Base-by-base conservation (phyloP, 23 tunicate species). In the Trididemnum miniatum region DNA sequence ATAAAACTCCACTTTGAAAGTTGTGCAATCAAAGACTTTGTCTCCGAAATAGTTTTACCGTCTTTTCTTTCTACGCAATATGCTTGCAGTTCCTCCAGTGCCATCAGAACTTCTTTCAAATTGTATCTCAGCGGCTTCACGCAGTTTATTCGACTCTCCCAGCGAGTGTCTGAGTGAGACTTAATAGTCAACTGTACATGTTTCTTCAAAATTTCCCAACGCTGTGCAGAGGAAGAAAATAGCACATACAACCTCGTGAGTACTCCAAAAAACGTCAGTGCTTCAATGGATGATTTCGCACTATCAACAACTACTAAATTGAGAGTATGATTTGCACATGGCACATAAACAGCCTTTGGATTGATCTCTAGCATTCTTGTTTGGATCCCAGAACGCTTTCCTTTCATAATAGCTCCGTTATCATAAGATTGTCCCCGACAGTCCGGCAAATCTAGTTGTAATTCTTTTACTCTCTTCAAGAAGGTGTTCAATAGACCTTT, bases 131-230 rank as follows among this genome's bases (percentile, higher is more conserved):
- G 12, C 7, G 7, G 7, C 38, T 5, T 67, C 7, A 67, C 75
- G 25, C 75, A 30, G 38, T 67, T 67, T 4, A 67, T 67, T 33
- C 32, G 31, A n/a, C 75, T 67, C n/a, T 67, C 75, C 38, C 75
- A 31, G 7, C 75, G 12, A 30, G 75, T 67, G 25, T 31, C 38
- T 5, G 75, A 32, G 4, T 37, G 38, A 67, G 7, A n/a, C n/a
- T 67, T 67, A 7, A 67, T 24, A 20, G 4, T 38, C 18, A 5
- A 30, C 7, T 67, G 37, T 30, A 37, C 31, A 5, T 32, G 20
- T 33, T 12, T n/a, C 38, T 49, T 74, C 23, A 74, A 39, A 36
- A 74, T 29, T 7, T 40, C 33, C 60, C 79, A 74, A 7, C 79
- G 3, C 28, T 38, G 1, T n/a, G 79, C 38, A 3, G 59, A 74